Evolutionary conservation across 2,797 vertebrate species (phyloP), one percentile per base, ranked within the genome.

Genomic region (Sebastes taczanowskii): DNA sequence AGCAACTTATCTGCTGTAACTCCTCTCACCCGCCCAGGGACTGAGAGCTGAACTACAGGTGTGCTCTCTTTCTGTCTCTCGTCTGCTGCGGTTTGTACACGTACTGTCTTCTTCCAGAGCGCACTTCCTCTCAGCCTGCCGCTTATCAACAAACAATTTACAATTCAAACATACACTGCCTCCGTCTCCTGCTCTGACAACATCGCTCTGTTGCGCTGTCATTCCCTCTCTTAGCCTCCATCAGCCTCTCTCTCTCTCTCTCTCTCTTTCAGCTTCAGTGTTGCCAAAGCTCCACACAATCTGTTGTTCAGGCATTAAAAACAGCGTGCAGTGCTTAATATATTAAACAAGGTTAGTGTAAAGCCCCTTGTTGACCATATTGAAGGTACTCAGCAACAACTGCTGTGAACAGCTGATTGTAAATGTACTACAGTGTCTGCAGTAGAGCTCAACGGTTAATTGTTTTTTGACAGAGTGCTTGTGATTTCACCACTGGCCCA

Each of bases 91-190:
- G 34, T 78, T 75, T 77, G 22, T 63, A 71, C 20, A 32, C 63
- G 69, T 42, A 42, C 35, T 42, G 64, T 11, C 64, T 52, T 65
- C 70, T 69, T 30, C 46, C 56, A 64, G 46, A 64, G 58, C 34
- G 25, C 29, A 3, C 29, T 71, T 75, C 55, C 61, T 60, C 75
- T 84, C 71, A 74, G 80, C 65, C 71, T 25, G 70, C 8, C 69
- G 18, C 81, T 89, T 84, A 82, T 78, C 70, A 84, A 72, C 78
- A 84, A 80, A 79, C 74, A 84, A 83, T 83, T 85, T 82, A 77
- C 2, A n/a, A 81, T 83, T 77, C 80, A 65, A 80, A 81, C 55
- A 16, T 53, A 60, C 22, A 46, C 65, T 53, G 53, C 71, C 52
- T 80, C 70, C n/a, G 79, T 65, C 58, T 46, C 27, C 29, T 42